Evolutionary conservation across 2,113 vertebrate species (phyloP).

Genomic region (Xiphophorus couchianus): DNA sequence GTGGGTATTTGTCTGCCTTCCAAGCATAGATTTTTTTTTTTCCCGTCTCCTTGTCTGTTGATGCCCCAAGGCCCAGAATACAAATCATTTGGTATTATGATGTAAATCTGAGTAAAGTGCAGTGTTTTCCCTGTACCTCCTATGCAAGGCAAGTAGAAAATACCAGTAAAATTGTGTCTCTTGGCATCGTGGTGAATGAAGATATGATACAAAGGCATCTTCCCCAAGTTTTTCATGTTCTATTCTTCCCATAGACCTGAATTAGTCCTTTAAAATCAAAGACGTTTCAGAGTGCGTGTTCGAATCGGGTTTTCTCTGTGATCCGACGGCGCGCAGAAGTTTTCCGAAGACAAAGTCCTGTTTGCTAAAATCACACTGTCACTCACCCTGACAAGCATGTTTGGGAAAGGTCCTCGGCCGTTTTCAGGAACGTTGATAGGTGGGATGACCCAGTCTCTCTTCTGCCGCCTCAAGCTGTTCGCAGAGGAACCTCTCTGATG

Average conservation of each 20-base stretch:
- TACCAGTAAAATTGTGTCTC: constrained; percentile 23
- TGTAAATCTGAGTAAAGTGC: constrained; percentile 50
- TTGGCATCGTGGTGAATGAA: constrained; percentile 34
- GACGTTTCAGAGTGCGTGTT: not conserved
- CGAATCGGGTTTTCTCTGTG: constrained; percentile 8
- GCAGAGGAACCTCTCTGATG: constrained; percentile 77
- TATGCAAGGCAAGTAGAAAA: constrained; percentile 48
- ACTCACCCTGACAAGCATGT: constrained; percentile 97
- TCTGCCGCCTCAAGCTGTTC: constrained; percentile 89
- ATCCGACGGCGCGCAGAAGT: constrained; percentile 31
- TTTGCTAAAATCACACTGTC: constrained; percentile 23
- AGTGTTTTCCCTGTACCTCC: constrained; percentile 33
- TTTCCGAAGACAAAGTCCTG: constrained; percentile 2
- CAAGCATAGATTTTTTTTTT: constrained; percentile 20
- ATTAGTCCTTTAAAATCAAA: constrained; percentile 17
- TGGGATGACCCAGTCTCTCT: constrained; percentile 98
- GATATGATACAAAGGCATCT: constrained; percentile 9
- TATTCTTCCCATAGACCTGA: constrained; percentile 5
- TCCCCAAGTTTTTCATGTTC: not conserved
- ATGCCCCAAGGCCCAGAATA: constrained; percentile 38
- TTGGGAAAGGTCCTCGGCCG: constrained; percentile 94
- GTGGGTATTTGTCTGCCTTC: constrained; percentile 28
- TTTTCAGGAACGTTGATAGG: constrained; percentile 98
- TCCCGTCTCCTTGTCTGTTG: constrained; percentile 14
- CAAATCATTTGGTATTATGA: constrained; percentile 44